Evolutionary conservation across 92 coral and sea anemone species (phyloP).

Genomic region (Hydrozoanthus gracilis): DNA sequence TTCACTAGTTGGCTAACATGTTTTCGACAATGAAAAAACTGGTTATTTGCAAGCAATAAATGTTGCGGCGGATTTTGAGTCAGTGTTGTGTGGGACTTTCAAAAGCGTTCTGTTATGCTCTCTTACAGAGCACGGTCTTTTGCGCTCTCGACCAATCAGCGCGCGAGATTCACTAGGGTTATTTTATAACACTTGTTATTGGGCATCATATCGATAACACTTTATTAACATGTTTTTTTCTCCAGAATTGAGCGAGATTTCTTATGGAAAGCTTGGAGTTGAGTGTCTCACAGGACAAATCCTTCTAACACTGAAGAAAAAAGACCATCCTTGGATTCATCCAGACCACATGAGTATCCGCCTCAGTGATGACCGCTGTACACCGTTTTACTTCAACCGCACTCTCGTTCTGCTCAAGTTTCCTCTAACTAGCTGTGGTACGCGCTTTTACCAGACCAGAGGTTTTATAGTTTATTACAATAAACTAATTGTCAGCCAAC

Average conservation of each 20-base stretch:
- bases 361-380: conserved; percentile 64
- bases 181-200: too few species aligned
- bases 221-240: background rate
- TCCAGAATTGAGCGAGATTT: conserved; percentile 50
- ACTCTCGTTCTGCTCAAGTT: conserved; percentile 61
- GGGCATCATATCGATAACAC: too few species aligned
- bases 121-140: too few species aligned
- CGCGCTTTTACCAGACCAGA: conserved; percentile 34
- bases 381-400: conserved; percentile 53
- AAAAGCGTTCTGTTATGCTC: too few species aligned
- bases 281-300: conserved; percentile 54
- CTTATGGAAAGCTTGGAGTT: conserved; percentile 44
- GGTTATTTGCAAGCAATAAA: too few species aligned
- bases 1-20: too few species aligned
- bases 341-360: conserved; percentile 66
- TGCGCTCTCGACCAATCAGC: too few species aligned
- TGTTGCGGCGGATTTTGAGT: too few species aligned
- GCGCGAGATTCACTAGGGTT: too few species aligned
- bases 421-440: conserved; percentile 71
- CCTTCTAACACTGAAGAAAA: conserved; percentile 51
- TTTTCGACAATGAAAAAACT: too few species aligned
- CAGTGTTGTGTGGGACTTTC: too few species aligned
- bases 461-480: conserved; percentile 56
- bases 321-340: conserved; percentile 66
- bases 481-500: conserved; percentile 9